Percentiles rank a stretch among this genome's conserved stretches.
These are phyloP conservation scores for Hemithea aestivaria DNA, from an alignment of 2,888 invertebrate genomes.

Conservation along the genomic window DNA sequence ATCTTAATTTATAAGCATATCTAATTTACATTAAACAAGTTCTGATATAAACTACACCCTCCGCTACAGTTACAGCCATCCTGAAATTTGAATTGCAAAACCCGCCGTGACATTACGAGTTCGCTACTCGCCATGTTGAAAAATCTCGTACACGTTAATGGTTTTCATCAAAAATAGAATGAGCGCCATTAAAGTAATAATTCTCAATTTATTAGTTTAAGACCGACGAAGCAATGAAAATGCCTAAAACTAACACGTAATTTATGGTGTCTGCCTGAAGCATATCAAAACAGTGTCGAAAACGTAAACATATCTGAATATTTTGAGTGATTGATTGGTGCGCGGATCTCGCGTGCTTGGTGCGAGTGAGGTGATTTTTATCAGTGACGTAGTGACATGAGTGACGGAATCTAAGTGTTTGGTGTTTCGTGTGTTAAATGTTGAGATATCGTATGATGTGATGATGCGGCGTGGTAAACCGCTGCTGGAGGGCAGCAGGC, in stretches of 20 bases:
- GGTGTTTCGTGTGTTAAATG: conserved; percentile 12
- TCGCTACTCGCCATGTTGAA: too few species aligned
- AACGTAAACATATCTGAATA: conserved; percentile 43
- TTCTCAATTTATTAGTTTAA: conserved; percentile 41
- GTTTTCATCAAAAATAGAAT: conserved; percentile 23
- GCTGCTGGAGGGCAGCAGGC: conserved; percentile 69
- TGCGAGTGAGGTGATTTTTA: conserved; percentile 2
- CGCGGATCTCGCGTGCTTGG: conserved; percentile 13
- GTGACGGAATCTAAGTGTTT: conserved; percentile 20
- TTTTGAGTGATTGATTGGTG: conserved; percentile 30
- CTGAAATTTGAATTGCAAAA: too few species aligned
- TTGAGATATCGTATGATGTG: conserved; percentile 67
- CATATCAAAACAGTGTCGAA: conserved; percentile 50
- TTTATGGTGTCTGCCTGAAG: conserved; percentile 40
- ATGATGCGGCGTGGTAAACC: conserved; percentile 73
- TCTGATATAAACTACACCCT: too few species aligned
- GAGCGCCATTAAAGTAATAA: conserved; percentile 31
- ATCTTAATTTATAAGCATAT: not conserved
- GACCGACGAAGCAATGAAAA: conserved; percentile 47
- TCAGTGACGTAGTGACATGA: conserved; percentile 22
- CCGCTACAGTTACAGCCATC: too few species aligned
- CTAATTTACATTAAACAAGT: too few species aligned
- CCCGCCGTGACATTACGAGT: too few species aligned
- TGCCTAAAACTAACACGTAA: conserved; percentile 38
- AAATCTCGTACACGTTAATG: too few species aligned